phyloP scores from a whole-genome alignment of 2,113 vertebrate species.

The Cololabis saira region DNA sequence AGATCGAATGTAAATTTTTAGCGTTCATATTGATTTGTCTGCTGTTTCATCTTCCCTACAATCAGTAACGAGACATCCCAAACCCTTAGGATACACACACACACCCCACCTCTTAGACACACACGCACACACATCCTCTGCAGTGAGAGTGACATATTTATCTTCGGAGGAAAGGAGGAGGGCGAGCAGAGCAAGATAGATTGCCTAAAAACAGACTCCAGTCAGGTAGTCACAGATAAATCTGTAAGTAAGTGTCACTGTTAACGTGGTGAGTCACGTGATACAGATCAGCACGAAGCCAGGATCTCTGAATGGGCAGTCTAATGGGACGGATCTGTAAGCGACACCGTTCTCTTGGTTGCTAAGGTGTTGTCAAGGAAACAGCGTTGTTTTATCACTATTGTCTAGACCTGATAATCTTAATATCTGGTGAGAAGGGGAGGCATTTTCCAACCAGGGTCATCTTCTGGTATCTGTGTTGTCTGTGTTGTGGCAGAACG shows the following conservation, averaged over 20 bases:
- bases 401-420: slow-evolving; percentile 54
- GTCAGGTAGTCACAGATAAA: slow-evolving; percentile 68
- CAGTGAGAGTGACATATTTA: slow-evolving; percentile 66
- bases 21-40: slow-evolving; percentile 9
- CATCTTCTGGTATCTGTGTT: slow-evolving; percentile 41
- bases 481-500: slow-evolving; percentile 48
- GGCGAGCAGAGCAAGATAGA: slow-evolving; percentile 48
- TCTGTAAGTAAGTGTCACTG: slow-evolving; percentile 27
- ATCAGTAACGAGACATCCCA: slow-evolving; percentile 40
- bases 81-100: slow-evolving; percentile 19
- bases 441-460: slow-evolving; percentile 55
- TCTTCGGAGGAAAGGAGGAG: slow-evolving; percentile 73
- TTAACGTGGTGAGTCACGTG: slow-evolving; percentile 20
- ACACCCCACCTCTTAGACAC: slow-evolving; percentile 1
- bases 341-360: neutral
- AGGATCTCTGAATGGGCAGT: slow-evolving; percentile 3
- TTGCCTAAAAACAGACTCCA: slow-evolving; percentile 63
- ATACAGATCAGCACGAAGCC: slow-evolving; percentile 11
- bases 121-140: slow-evolving; percentile 30
- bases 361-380: slow-evolving; percentile 3
- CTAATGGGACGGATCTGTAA: slow-evolving; percentile 12
- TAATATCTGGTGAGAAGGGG: slow-evolving; percentile 52
- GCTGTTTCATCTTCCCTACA: slow-evolving; percentile 30
- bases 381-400: slow-evolving; percentile 19
- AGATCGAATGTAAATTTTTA: neutral